These are phyloP conservation scores for Branchipolynoe longqiensis DNA, from an alignment of 2,888 invertebrate species.

Conservation along the genomic window DNA sequence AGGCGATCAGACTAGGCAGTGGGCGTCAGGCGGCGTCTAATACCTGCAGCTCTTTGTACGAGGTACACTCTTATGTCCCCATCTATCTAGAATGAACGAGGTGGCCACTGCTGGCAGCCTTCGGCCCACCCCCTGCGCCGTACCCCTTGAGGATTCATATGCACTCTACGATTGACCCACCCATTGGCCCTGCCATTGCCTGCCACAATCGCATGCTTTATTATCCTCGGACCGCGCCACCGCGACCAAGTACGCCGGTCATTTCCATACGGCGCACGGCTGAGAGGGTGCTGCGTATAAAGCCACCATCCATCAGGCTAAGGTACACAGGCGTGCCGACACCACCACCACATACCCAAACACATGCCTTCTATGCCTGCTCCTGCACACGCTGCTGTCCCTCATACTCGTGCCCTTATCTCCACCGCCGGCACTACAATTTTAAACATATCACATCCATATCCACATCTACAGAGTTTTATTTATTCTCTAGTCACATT, in stretches of 20 bases:
- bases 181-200: conserved; percentile 35
- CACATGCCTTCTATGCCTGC: no score
- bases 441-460: no score
- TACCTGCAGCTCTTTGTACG: conserved; percentile 33
- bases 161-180: conserved; percentile 49
- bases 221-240: conserved; percentile 44
- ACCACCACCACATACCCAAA: conserved; percentile 31
- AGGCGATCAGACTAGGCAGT: no score
- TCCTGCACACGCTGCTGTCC: no score
- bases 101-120: neutral
- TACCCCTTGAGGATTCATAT: conserved; percentile 34
- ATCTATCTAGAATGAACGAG: conserved; percentile 45
- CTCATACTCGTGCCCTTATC: no score
- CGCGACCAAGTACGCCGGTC: conserved; percentile 37
- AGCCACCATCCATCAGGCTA: conserved; percentile 47
- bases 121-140: neutral
- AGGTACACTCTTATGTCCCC: conserved; percentile 45
- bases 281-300: conserved; percentile 38
- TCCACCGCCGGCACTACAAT: no score
- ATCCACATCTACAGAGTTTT: no score
- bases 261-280: conserved; percentile 49
- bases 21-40: neutral
- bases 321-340: conserved; percentile 51
- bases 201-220: conserved; percentile 53
- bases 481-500: no score